Conservation (phyloP, 2,797 vertebrate genomes). For the Discoglossus pictus region DNA sequence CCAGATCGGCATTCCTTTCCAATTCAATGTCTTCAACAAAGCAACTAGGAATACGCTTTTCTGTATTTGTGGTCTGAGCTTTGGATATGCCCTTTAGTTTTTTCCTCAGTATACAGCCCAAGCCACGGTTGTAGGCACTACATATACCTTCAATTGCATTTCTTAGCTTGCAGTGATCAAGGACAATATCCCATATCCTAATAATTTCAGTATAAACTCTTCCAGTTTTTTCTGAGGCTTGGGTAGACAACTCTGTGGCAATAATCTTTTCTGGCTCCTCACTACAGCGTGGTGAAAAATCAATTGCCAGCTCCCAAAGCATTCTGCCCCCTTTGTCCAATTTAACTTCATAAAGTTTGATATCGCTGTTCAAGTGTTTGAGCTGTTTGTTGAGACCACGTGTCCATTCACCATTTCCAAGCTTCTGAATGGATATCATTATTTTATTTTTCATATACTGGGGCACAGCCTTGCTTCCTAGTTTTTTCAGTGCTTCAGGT, state of each 20-base stretch:
- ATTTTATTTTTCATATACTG: constrained; percentile 70
- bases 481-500: constrained; percentile 70
- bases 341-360: constrained; percentile 76
- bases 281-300: constrained; percentile 78
- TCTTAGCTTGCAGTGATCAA: constrained; percentile 72
- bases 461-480: constrained; percentile 68
- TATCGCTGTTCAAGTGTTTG: constrained; percentile 68
- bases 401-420: constrained; percentile 78
- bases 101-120: constrained; percentile 71
- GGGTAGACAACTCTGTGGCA: constrained; percentile 53
- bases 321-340: constrained; percentile 74
- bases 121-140: constrained; percentile 70
- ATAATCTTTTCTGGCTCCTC: constrained; percentile 73
- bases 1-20: constrained; percentile 3
- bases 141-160: constrained; percentile 67
- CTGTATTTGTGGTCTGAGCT: constrained; percentile 52
- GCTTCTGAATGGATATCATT: constrained; percentile 67
- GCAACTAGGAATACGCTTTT: constrained; percentile 68
- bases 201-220: constrained; percentile 77
- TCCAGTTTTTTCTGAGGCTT: constrained; percentile 58
- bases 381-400: constrained; percentile 68
- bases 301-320: constrained; percentile 77
- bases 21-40: constrained; percentile 69
- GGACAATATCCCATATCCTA: constrained; percentile 76
- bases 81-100: constrained; percentile 72